These are phyloP conservation scores for Drosophila miranda DNA, from an alignment of 1,140 invertebrate species.

Conservation along the genomic window DNA sequence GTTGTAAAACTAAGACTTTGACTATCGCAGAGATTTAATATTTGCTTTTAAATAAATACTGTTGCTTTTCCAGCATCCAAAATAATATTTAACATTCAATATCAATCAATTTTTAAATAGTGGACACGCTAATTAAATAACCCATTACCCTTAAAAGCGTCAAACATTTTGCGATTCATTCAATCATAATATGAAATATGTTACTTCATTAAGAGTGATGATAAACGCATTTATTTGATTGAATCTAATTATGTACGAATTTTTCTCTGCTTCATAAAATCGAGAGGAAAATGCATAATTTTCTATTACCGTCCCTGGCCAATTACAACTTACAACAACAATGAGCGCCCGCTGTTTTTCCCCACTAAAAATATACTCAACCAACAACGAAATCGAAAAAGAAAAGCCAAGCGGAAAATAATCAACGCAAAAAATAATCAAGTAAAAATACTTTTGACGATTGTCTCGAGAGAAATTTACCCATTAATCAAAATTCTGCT, in stretches of 20 bases:
- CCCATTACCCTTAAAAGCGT: background rate
- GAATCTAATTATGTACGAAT: constrained; percentile 34
- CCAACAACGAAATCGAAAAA: constrained; percentile 14
- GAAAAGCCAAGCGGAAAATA: background rate
- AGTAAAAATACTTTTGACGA: background rate
- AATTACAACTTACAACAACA: constrained; percentile 54
- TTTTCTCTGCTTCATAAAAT: constrained; percentile 21
- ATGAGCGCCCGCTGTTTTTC: constrained; percentile 32
- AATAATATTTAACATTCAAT: too few species aligned
- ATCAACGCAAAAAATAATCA: constrained; percentile 5
- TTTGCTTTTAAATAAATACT: too few species aligned
- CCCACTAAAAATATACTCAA: constrained; percentile 37
- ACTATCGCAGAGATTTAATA: background rate
- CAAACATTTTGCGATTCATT: constrained; percentile 25
- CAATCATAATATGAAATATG: constrained; percentile 25
- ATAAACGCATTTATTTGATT: constrained; percentile 33
- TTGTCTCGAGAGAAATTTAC: background rate
- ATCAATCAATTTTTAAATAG: too few species aligned
- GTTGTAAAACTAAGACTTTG: too few species aligned
- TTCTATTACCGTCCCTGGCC: constrained; percentile 33
- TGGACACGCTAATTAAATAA: background rate
- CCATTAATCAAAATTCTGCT: background rate
- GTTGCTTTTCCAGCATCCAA: too few species aligned
- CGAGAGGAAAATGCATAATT: constrained; percentile 36
- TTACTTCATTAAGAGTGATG: constrained; percentile 30